Percentiles rank a stretch among this genome's conserved stretches.
Evolutionary conservation across 2,888 invertebrate genomes (phyloP).

Genomic region (Papilio protenor): DNA sequence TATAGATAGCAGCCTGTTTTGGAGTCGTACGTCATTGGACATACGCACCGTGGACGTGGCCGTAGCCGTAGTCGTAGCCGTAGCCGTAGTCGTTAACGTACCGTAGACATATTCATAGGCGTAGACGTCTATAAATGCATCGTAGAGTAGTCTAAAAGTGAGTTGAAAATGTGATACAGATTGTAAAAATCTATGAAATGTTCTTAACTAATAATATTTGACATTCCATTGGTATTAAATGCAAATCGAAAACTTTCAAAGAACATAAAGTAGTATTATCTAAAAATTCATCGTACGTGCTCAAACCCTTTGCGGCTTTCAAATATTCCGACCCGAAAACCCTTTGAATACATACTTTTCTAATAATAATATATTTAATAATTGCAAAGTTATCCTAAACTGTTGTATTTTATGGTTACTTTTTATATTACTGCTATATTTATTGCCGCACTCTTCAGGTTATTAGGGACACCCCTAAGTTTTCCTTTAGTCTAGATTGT

Average conservation of each 20-base stretch:
- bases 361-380: neutral
- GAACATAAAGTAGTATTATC: slow-evolving; percentile 12
- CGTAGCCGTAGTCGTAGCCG: neutral
- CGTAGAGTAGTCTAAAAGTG: too few species aligned
- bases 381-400: too few species aligned
- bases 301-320: slow-evolving; percentile 7
- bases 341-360: slow-evolving; percentile 2
- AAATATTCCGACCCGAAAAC: neutral
- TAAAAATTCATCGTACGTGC: slow-evolving; percentile 10
- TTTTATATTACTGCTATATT: too few species aligned
- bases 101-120: too few species aligned
- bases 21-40: too few species aligned
- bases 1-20: too few species aligned
- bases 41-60: too few species aligned
- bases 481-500: too few species aligned
- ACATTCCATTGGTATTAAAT: neutral
- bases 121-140: neutral
- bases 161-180: too few species aligned
- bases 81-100: neutral
- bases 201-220: neutral
- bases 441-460: too few species aligned
- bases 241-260: neutral
- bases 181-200: neutral
- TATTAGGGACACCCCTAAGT: too few species aligned
- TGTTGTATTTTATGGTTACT: too few species aligned